phyloP scores from a whole-genome alignment of 2,797 vertebrate genomes.

The Sciurus vulgaris region DNA sequence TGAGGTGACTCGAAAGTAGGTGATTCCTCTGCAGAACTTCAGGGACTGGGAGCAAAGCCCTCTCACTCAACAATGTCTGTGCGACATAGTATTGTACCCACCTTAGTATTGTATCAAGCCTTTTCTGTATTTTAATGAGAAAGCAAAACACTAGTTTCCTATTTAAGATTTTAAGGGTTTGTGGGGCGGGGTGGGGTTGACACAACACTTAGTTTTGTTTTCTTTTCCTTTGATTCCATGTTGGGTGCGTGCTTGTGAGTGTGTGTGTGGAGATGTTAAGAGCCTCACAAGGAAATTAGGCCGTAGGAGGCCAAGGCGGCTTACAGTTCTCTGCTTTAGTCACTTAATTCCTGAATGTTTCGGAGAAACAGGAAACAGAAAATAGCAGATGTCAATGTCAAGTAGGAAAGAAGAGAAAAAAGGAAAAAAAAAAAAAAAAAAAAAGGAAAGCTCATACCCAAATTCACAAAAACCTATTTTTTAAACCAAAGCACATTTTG shows the following conservation, averaged over 20 bases:
- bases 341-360: slow-evolving; percentile 91
- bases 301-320: slow-evolving; percentile 86
- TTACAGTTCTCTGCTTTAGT: slow-evolving; percentile 91
- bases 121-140: slow-evolving; percentile 99
- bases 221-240: slow-evolving; percentile 61
- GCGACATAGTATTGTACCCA: slow-evolving; percentile 94
- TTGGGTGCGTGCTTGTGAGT: slow-evolving; percentile 43
- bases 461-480: slow-evolving; percentile 99
- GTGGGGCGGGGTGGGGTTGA: slow-evolving; percentile 82
- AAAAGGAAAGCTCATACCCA: slow-evolving; percentile 96
- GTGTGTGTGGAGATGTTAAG: slow-evolving; percentile 86
- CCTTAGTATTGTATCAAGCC: slow-evolving; percentile 96
- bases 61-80: slow-evolving; percentile 94
- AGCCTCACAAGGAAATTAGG: slow-evolving; percentile 89
- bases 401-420: slow-evolving; percentile 82
- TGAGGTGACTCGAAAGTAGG: slow-evolving; percentile 51
- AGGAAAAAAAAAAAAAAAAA: slow-evolving; percentile 86
- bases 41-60: slow-evolving; percentile 94
- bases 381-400: slow-evolving; percentile 81
- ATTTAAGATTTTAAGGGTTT: slow-evolving; percentile 94
- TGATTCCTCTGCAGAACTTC: slow-evolving; percentile 92
- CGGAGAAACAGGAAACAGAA: slow-evolving; percentile 89
- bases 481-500: slow-evolving; percentile 99
- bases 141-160: slow-evolving; percentile 99
- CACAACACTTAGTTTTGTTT: slow-evolving; percentile 84